phyloP scores from a whole-genome alignment of 2,113 vertebrate genomes.

The Isurus oxyrinchus region DNA sequence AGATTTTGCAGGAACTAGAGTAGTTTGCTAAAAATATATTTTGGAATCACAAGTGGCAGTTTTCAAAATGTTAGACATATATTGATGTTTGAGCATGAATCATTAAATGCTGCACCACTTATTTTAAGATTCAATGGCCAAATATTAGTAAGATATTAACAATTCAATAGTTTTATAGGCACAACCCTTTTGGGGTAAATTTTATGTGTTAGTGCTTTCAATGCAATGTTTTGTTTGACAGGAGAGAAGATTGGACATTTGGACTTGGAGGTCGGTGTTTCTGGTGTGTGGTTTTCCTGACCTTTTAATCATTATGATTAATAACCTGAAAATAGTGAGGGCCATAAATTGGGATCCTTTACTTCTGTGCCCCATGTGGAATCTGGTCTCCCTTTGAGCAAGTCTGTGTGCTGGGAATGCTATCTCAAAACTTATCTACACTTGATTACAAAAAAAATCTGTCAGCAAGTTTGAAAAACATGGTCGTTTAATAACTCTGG shows the following conservation, averaged over 20 bases:
- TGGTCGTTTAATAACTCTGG: not conserved
- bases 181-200: not conserved
- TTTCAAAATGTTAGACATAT: not conserved
- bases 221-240: not conserved
- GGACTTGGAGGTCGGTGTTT: not conserved
- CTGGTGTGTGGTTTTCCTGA: not conserved
- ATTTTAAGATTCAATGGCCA: not conserved
- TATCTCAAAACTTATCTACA: not conserved
- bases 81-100: not conserved
- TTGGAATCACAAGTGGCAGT: not conserved
- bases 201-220: not conserved
- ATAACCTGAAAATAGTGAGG: not conserved
- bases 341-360: not conserved
- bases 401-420: not conserved
- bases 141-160: not conserved
- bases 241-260: not conserved
- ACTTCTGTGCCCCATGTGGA: not conserved
- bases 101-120: not conserved
- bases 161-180: not conserved
- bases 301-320: not conserved
- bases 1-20: not conserved
- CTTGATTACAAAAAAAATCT: not conserved
- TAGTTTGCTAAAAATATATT: not conserved
- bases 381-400: not conserved
- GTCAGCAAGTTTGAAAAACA: not conserved